phyloP scores from a whole-genome alignment of 1,140 invertebrate species.

The Drosophila bocqueti region DNA sequence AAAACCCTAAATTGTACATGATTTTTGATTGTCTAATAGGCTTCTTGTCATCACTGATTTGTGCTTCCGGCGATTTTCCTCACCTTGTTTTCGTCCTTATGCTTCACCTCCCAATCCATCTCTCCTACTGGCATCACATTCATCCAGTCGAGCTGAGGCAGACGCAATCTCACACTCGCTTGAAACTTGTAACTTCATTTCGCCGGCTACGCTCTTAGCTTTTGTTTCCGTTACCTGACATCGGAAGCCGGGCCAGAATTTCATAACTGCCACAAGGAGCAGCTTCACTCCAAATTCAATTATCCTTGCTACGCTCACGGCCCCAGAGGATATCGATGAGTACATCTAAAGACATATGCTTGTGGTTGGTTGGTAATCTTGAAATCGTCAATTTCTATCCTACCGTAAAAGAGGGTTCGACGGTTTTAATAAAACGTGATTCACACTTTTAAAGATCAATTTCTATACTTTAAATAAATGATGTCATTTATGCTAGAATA shows the following conservation, averaged over 20 bases:
- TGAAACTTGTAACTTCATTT: slow-evolving; percentile 39
- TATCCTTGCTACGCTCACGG: slow-evolving; percentile 10
- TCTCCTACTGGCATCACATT: slow-evolving; percentile 1
- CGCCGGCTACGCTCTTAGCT: slow-evolving; percentile 21
- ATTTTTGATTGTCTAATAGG: too few relatives aligned
- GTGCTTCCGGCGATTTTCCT: too few relatives aligned
- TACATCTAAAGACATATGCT: slow-evolving; percentile 19
- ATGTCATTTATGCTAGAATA: too few relatives aligned
- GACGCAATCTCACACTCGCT: slow-evolving; percentile 26
- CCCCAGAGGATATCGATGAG: slow-evolving; percentile 36
- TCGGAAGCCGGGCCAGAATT: slow-evolving; percentile 42
- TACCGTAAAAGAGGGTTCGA: background rate
- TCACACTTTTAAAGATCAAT: background rate
- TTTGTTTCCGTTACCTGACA: slow-evolving; percentile 41
- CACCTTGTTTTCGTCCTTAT: too few relatives aligned
- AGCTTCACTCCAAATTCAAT: slow-evolving; percentile 49
- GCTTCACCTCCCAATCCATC: too few relatives aligned
- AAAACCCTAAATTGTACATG: background rate
- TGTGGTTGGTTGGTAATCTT: slow-evolving; percentile 7
- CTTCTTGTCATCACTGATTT: too few relatives aligned
- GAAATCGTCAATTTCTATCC: background rate
- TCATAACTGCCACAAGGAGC: slow-evolving; percentile 49
- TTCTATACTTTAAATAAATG: background rate
- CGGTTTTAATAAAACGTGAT: background rate
- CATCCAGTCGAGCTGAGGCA: slow-evolving; percentile 1